Evolutionary conservation across 2,113 vertebrate species (phyloP).

Genomic region (Gasterosteus aculeatus): DNA sequence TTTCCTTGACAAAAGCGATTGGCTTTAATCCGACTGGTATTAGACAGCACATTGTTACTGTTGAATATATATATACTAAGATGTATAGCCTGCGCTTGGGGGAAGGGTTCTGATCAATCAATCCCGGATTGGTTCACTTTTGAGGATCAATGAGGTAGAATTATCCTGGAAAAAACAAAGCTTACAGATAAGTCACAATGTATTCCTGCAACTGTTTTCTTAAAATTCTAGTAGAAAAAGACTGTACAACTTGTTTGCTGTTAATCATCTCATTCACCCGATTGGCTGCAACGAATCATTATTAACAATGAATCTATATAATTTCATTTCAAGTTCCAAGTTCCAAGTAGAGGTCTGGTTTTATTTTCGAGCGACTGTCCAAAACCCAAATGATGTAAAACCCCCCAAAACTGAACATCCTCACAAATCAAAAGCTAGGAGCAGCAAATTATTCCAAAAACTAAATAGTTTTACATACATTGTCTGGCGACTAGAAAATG

Average conservation of each 20-base stretch:
- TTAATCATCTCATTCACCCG: not conserved
- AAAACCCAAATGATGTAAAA: not conserved
- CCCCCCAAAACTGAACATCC: not conserved
- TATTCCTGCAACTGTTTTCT: not conserved
- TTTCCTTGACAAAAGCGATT: constrained; percentile 64
- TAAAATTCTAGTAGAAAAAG: not conserved
- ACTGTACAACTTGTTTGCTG: not conserved
- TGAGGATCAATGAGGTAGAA: not conserved
- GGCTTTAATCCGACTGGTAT: constrained; percentile 55
- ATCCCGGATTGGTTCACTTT: not conserved
- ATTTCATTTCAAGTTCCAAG: no score
- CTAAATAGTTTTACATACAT: not conserved
- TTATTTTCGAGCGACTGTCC: not conserved
- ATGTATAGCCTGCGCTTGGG: not conserved
- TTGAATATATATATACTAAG: constrained; percentile 4
- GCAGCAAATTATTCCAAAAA: not conserved
- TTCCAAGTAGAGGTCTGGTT: not conserved
- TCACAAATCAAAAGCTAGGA: not conserved
- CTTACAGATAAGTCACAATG: not conserved
- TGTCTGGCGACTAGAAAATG: not conserved
- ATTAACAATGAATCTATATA: not conserved
- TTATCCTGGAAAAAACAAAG: not conserved
- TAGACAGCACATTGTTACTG: constrained; percentile 38
- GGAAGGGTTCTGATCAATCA: not conserved
- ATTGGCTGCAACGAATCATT: not conserved